A percentile compares a stretch with the other conserved stretches of the same genome.
These are phyloP conservation scores for Metaphire vulgaris DNA, from an alignment of 1,140 invertebrate species.

Conservation along the genomic window DNA sequence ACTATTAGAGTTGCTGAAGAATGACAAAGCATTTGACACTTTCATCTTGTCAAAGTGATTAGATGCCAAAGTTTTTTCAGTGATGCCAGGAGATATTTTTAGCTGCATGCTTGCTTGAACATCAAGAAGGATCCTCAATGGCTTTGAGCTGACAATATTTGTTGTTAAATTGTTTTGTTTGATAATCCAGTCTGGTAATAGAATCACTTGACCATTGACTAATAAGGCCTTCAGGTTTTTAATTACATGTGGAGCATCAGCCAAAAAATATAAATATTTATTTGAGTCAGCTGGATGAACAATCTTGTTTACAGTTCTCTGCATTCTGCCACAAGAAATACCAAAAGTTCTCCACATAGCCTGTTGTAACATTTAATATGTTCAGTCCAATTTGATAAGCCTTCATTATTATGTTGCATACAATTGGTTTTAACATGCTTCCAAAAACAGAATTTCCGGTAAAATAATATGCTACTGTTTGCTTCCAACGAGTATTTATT, in stretches of 20 bases:
- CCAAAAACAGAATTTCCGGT: not conserved
- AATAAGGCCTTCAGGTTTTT: not conserved
- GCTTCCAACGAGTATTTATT: not conserved
- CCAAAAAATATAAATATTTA: not conserved
- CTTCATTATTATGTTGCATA: not conserved
- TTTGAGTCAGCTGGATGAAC: not conserved
- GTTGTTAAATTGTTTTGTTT: not conserved
- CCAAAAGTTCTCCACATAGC: not conserved
- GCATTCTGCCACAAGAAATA: not conserved
- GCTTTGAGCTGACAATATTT: not conserved
- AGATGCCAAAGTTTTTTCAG: not conserved
- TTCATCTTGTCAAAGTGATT: not conserved
- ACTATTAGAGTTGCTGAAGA: not conserved
- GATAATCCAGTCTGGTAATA: not conserved
- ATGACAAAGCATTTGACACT: not conserved
- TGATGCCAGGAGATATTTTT: not conserved
- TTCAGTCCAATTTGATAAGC: not conserved
- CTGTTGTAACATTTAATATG: not conserved
- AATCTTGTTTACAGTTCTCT: not conserved
- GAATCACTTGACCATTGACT: not conserved
- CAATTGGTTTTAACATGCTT: not conserved
- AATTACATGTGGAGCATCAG: not conserved
- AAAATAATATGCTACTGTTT: not conserved
- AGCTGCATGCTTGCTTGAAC: not conserved
- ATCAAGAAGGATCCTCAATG: not conserved